phyloP scores from a whole-genome alignment of 2,113 vertebrate species.

The Vombatus ursinus region DNA sequence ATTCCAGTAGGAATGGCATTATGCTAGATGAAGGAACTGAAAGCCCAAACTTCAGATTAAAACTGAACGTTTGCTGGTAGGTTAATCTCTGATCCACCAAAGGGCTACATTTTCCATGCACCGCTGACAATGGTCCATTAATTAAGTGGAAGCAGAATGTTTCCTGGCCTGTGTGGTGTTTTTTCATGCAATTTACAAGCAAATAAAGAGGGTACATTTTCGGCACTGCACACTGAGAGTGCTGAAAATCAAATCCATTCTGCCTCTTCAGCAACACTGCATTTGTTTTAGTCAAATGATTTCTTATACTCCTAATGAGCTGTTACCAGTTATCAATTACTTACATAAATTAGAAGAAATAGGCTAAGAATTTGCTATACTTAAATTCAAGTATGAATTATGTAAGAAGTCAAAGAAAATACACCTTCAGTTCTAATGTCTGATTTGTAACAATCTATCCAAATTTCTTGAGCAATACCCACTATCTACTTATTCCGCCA shows the following conservation, averaged over 20 bases:
- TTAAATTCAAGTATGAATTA: not conserved
- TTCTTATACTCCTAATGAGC: constrained; percentile 66
- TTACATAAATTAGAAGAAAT: constrained; percentile 67
- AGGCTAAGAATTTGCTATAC: not conserved
- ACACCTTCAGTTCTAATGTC: constrained; percentile 34
- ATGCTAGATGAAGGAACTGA: not conserved
- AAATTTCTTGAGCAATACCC: constrained; percentile 41
- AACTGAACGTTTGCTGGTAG: constrained; percentile 50
- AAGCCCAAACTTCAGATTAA: constrained; percentile 23
- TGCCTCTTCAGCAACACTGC: constrained; percentile 45
- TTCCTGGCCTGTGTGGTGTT: constrained; percentile 20
- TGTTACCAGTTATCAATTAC: constrained; percentile 73
- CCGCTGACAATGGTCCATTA: constrained; percentile 30
- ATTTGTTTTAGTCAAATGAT: constrained; percentile 29
- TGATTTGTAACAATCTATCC: constrained; percentile 46
- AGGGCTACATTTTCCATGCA: constrained; percentile 51
- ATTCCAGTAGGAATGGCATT: not conserved
- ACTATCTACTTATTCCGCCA: constrained; percentile 18
- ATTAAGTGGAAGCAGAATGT: constrained; percentile 57
- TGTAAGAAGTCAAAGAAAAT: constrained; percentile 18
- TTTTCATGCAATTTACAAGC: constrained; percentile 52
- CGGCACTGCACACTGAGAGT: constrained; percentile 4
- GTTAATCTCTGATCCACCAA: constrained; percentile 53
- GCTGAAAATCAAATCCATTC: not conserved
- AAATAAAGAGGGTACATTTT: constrained; percentile 51